Conservation (phyloP, 1,140 invertebrate genomes). For the Hyposmocoma kahamanoa region DNA sequence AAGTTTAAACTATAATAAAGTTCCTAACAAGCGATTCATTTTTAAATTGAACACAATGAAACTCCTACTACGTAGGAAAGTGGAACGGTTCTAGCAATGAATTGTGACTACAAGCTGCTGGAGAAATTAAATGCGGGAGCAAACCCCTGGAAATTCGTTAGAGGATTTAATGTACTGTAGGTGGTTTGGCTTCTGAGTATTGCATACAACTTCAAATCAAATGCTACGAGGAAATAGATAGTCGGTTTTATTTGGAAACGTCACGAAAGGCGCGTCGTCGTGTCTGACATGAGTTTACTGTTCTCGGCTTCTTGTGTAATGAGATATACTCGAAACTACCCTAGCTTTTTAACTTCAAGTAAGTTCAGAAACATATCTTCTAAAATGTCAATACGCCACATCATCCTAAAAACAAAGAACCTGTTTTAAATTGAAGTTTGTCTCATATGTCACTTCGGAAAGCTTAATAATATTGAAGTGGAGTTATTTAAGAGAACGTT, state of each 20-base stretch:
- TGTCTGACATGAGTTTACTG: conserved; percentile 23
- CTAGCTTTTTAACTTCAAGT: too few relatives aligned
- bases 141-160: too few relatives aligned
- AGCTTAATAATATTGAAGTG: too few relatives aligned
- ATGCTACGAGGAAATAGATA: background rate
- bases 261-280: conserved; percentile 18
- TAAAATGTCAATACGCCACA: too few relatives aligned
- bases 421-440: too few relatives aligned
- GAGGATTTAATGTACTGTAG: too few relatives aligned
- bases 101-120: conserved; percentile 59
- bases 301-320: conserved; percentile 32
- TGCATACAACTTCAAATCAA: background rate
- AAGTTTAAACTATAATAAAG: background rate
- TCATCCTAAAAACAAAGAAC: too few relatives aligned
- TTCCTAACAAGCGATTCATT: conserved; percentile 3
- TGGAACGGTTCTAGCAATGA: conserved; percentile 43
- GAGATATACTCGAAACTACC: too few relatives aligned
- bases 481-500: too few relatives aligned
- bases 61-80: conserved; percentile 32
- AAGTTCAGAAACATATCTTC: too few relatives aligned
- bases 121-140: conserved; percentile 50
- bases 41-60: conserved; percentile 43
- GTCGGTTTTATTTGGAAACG: conserved; percentile 20
- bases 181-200: too few relatives aligned
- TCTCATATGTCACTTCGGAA: too few relatives aligned